phyloP scores from a whole-genome alignment of 2,797 vertebrate genomes.

The Mastacembelus armatus region DNA sequence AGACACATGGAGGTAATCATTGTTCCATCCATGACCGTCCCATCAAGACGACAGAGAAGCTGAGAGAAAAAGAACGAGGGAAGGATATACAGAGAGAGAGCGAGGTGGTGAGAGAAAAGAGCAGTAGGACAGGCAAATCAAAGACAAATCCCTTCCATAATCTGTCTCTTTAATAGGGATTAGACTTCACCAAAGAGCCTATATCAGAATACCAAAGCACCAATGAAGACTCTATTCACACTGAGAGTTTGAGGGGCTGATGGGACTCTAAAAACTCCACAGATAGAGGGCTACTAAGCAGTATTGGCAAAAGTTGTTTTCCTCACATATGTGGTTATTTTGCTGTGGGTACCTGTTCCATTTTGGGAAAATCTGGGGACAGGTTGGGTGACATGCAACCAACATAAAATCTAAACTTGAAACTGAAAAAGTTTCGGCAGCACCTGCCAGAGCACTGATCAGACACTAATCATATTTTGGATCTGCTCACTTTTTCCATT shows the following conservation, averaged over 20 bases:
- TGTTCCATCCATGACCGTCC: constrained; percentile 65
- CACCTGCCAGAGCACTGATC: constrained; percentile 67
- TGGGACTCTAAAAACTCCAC: constrained; percentile 36
- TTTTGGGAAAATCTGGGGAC: constrained; percentile 59
- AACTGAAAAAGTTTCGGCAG: constrained; percentile 65
- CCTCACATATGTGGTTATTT: constrained; percentile 23
- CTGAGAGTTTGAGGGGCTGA: constrained; percentile 68
- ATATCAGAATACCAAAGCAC: constrained; percentile 75
- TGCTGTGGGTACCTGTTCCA: constrained; percentile 20
- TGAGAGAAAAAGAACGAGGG: constrained; percentile 56
- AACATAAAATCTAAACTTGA: constrained; percentile 48
- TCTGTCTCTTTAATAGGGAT: constrained; percentile 85
- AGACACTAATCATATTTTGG: constrained; percentile 66
- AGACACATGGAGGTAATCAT: constrained; percentile 73
- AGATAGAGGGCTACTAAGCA: constrained; percentile 13
- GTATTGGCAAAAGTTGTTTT: constrained; percentile 10
- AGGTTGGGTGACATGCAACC: constrained; percentile 56
- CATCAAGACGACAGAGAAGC: constrained; percentile 67
- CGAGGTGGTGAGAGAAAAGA: constrained; percentile 77
- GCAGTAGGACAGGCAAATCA: constrained; percentile 82
- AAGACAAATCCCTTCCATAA: constrained; percentile 83
- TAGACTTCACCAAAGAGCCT: constrained; percentile 78
- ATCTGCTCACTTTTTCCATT: constrained; percentile 55
- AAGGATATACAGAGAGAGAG: constrained; percentile 45
- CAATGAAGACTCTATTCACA: constrained; percentile 75